Evolutionary conservation across 1,140 invertebrate genomes (phyloP), one percentile per base, ranked within the genome.

Genomic region (Penaeus vannamei): DNA sequence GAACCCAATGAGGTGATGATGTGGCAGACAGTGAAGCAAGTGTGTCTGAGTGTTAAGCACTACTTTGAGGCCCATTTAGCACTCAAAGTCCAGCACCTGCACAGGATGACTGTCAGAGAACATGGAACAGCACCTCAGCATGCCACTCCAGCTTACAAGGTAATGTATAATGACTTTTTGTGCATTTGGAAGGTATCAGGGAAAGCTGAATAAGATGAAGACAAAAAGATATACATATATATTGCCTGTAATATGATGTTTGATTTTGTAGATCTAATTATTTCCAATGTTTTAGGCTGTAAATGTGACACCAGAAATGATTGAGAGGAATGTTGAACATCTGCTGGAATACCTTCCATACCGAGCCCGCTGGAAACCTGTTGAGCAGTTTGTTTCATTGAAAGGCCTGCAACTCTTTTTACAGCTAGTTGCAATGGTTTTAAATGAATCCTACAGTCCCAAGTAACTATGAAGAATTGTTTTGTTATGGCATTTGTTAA

Each of bases 11-110:
- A 98, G 89, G 97, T 97, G 92, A 96, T 97, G 3, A 97, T 97
- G n/a, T 93, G 97, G n/a, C 98, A 99, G 94, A 97, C 97, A 80
- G 97, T 98, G 1, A 94, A 98, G 20, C 98, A 99, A 93, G 98
- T 99, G 4, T 97, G 97, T 92, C 95, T 97, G 12, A 97, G 98
- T 4, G 94, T 99, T 1, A 97, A 98, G 92, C 95, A 96, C 87
- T 99, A 99, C 91, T 96, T 98, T 93, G 98, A 99, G 93, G 96
- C 97, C 3, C 98, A 99, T 93, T 93, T 99, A 60, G 95, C 96
- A 91, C 94, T 96, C 64, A 97, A 98, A 92, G 96, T 96, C 20
- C 97, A 98, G 90, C 95, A 96, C 90, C 94, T 98, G 1, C 95
- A 96, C 90, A 92, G 96, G 90, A 94, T 94, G 2, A 94, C 95